A percentile compares a stretch with the other conserved stretches of the same genome.
These are phyloP conservation scores for Hafferia zeledoni DNA, from an alignment of 2,797 vertebrate species.

Conservation along the genomic window DNA sequence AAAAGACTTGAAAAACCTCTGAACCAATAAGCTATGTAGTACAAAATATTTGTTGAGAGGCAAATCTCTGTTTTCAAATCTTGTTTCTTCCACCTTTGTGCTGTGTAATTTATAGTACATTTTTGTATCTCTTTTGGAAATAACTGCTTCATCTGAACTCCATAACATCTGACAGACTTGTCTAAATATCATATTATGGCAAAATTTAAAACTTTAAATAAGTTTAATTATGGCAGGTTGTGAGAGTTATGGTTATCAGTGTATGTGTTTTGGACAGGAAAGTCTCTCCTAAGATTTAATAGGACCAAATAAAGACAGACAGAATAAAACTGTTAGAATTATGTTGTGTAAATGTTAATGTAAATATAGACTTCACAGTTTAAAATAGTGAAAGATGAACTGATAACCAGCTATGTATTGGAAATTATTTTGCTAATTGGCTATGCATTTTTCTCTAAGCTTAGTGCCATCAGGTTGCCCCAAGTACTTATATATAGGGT, in stretches of 20 bases:
- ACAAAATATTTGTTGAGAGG: neutral
- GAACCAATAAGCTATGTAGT: neutral
- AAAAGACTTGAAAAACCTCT: neutral
- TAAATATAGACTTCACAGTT: neutral
- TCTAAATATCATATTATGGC: neutral
- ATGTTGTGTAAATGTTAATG: neutral
- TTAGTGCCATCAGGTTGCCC: neutral
- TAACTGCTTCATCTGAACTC: neutral
- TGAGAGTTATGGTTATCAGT: neutral
- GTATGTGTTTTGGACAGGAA: neutral
- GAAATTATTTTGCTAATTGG: constrained; percentile 13
- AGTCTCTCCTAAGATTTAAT: neutral
- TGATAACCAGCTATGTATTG: neutral
- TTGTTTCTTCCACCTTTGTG: neutral
- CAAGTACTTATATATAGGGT: constrained; percentile 1
- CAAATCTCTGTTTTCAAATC: neutral
- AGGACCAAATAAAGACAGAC: neutral
- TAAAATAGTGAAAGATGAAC: neutral
- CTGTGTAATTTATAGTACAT: neutral
- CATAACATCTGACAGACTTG: neutral
- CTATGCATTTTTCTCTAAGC: neutral
- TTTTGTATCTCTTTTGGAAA: neutral
- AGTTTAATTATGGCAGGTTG: neutral
- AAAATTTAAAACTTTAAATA: neutral
- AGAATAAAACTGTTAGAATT: neutral